These are phyloP conservation scores for Phalacrocorax pelagicus DNA, from an alignment of 2,113 vertebrate genomes.

Conservation along the genomic window DNA sequence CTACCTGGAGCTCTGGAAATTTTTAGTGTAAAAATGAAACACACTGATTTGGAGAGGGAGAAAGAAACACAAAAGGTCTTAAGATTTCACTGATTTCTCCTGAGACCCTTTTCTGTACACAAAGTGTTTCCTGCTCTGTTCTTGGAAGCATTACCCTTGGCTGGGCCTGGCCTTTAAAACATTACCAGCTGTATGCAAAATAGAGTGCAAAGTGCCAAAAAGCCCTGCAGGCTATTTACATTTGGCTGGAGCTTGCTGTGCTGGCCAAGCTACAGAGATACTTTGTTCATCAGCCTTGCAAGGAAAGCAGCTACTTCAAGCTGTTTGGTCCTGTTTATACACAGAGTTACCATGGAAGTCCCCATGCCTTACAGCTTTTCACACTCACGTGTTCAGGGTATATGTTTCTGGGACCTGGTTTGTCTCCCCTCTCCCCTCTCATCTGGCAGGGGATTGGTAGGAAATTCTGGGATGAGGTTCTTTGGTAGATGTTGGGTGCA, in stretches of 20 bases:
- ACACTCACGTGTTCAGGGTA: not conserved
- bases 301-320: conserved; percentile 60
- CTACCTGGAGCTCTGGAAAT: conserved; percentile 21
- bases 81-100: conserved; percentile 53
- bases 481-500: not conserved
- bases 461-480: not conserved
- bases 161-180: conserved; percentile 51
- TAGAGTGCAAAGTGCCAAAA: conserved; percentile 47
- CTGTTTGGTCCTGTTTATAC: conserved; percentile 50
- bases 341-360: conserved; percentile 48
- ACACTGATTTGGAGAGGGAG: not conserved
- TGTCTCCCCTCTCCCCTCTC: not conserved
- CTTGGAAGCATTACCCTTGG: conserved; percentile 54
- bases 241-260: conserved; percentile 57
- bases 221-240: conserved; percentile 56
- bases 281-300: conserved; percentile 34
- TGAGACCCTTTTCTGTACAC: conserved; percentile 22
- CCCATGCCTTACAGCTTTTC: not conserved
- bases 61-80: conserved; percentile 36
- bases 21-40: not conserved
- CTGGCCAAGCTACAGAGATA: conserved; percentile 63
- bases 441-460: not conserved
- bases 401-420: not conserved
- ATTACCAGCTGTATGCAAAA: conserved; percentile 69
- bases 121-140: conserved; percentile 55